phyloP scores from a whole-genome alignment of 2,888 invertebrate genomes.

The Acronicta alni region DNA sequence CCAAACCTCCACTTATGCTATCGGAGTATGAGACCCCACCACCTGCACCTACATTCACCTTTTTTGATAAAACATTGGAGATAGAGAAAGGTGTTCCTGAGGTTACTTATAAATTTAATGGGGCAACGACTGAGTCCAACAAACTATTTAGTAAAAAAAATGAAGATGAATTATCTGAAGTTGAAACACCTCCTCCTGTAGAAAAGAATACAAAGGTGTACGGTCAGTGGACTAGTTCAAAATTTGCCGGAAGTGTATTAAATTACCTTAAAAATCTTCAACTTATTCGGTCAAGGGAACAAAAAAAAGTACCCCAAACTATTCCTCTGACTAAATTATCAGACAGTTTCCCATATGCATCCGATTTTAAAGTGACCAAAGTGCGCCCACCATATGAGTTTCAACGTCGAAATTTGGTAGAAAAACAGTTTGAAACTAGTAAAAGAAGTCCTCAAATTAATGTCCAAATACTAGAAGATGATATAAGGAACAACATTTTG shows the following conservation, averaged over 20 bases:
- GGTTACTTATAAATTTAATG: conserved; percentile 54
- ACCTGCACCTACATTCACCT: conserved; percentile 55
- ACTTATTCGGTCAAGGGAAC: conserved; percentile 62
- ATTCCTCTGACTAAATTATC: conserved; percentile 73
- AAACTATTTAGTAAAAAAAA: conserved; percentile 36
- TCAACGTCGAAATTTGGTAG: conserved; percentile 68
- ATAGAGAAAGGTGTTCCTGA: conserved; percentile 40
- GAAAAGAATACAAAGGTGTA: conserved; percentile 70
- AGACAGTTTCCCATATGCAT: conserved; percentile 77
- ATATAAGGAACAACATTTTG: conserved; percentile 71
- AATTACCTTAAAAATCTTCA: conserved; percentile 80
- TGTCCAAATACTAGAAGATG: conserved; percentile 76
- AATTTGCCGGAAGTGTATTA: conserved; percentile 78
- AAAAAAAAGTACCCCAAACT: conserved; percentile 71
- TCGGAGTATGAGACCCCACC: conserved; percentile 79
- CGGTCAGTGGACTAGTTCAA: conserved; percentile 80
- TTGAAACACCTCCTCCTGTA: conserved; percentile 73
- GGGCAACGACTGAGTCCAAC: conserved; percentile 31
- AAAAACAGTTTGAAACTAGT: conserved; percentile 61
- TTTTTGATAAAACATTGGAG: conserved; percentile 52
- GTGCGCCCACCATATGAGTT: conserved; percentile 69
- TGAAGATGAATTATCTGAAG: conserved; percentile 61
- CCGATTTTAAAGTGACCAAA: conserved; percentile 72
- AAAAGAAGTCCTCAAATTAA: conserved; percentile 77
- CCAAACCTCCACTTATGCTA: conserved; percentile 59